Evolutionary conservation across 2,888 invertebrate genomes (phyloP), one percentile per base, ranked within the genome.

Genomic region (Mesodorylaimus sp.): DNA sequence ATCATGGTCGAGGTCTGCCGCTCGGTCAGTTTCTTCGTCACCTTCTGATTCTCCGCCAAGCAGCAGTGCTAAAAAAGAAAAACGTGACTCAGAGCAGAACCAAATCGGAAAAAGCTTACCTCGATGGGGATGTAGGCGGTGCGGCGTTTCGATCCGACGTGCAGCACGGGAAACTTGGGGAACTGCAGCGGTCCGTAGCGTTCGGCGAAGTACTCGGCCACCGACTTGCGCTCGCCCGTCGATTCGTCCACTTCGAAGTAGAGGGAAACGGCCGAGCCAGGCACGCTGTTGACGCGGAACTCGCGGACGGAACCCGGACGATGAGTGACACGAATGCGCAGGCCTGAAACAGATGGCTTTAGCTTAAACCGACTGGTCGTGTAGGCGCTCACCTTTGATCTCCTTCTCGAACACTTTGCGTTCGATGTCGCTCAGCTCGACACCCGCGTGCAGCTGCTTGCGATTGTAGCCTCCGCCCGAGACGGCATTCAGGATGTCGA

Each of bases 101-200:
- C 32, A 32, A 32, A 16, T 32, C n/a, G n/a, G n/a, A n/a, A n/a
- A n/a, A 10, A n/a, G 5, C 24, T 56, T 42, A 60, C 59, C 47
- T 61, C 61, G 51, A 61, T 53, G 5, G 61, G 61, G 50, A 60
- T 55, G 54, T 56, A 59, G 55, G 60, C 60, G 50, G 58, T 56
- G 37, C 60, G 56, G 47, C 56, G 54, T 24, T 56, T 57, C n/a
- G 60, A 60, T 2, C 61, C 61, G 32, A 61, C 61, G 54, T 61
- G 61, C 38, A 61, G 59, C 41, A 60, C 61, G 21, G 61, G 61
- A 41, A 61, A 55, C 45, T 55, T 55, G n/a, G 60, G 60, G 48
- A 52, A 61, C 47, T 51, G 50, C 37, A 61, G 57, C 39, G 52
- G 25, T 16, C 54, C 53, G 49, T 61, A 61, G 49, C 55, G 56